Percentiles rank a stretch among this genome's conserved stretches.
phyloP scores from a whole-genome alignment of 2,113 vertebrate species.

The Tricholaema leucomelas region DNA sequence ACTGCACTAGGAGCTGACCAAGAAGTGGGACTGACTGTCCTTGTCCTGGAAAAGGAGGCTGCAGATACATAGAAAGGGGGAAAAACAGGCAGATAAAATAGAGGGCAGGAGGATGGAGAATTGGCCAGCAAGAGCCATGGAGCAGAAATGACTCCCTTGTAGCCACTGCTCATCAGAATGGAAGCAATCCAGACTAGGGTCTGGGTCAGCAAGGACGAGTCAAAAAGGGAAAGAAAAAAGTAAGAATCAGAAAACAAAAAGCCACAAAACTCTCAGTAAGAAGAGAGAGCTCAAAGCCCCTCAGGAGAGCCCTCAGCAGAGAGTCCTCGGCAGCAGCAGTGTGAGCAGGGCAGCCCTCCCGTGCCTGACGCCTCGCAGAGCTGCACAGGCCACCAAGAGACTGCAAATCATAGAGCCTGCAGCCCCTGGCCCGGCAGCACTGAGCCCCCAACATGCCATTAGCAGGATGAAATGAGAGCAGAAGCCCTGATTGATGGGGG shows the following conservation, averaged over 20 bases:
- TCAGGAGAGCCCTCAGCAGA: background rate
- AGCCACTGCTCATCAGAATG: background rate
- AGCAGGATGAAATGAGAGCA: background rate
- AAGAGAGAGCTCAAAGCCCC: too few species aligned
- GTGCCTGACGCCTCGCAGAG: background rate
- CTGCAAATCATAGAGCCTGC: background rate
- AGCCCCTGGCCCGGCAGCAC: background rate
- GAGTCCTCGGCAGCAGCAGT: background rate
- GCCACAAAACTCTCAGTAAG: background rate
- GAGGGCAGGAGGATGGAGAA: background rate
- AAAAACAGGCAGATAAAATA: background rate
- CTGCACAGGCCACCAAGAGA: background rate
- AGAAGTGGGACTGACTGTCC: background rate
- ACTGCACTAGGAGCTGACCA: background rate
- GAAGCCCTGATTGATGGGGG: background rate
- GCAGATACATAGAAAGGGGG: background rate
- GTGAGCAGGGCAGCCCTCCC: background rate
- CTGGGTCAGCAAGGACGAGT: background rate
- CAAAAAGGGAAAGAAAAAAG: background rate
- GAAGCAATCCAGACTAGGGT: background rate
- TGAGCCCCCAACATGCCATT: background rate
- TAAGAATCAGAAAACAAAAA: background rate
- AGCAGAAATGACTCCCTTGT: background rate
- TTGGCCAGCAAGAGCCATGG: background rate
- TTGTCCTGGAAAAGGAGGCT: background rate